phyloP scores from a whole-genome alignment of 2,113 vertebrate genomes.

The Passerina amoena region DNA sequence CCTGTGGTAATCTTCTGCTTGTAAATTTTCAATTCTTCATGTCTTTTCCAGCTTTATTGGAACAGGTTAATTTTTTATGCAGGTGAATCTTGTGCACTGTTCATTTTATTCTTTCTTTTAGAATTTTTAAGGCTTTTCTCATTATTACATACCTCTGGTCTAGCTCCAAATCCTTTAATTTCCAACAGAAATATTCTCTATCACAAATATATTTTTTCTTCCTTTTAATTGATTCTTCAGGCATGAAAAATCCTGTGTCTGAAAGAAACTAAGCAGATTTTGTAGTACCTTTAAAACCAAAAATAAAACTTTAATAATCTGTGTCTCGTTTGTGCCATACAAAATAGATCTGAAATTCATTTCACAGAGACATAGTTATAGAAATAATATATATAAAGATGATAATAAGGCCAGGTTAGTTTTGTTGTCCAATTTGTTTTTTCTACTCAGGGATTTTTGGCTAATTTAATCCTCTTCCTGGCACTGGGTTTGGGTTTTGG shows the following conservation, averaged over 20 bases:
- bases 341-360: background rate
- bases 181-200: background rate
- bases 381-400: background rate
- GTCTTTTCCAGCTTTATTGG: background rate
- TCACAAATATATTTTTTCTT: background rate
- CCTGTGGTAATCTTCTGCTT: background rate
- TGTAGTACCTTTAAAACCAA: background rate
- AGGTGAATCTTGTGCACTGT: background rate
- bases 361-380: background rate
- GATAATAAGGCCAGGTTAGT: background rate
- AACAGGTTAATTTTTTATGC: background rate
- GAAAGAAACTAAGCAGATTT: background rate
- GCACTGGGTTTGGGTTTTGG: background rate
- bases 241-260: background rate
- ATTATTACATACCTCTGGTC: background rate
- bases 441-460: background rate
- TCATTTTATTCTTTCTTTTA: background rate
- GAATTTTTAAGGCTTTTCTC: background rate
- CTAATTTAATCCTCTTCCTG: background rate
- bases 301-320: background rate
- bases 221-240: background rate
- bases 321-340: background rate
- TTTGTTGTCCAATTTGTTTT: background rate
- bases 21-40: background rate
- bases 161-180: background rate